These are phyloP conservation scores for Melolontha melolontha DNA, from an alignment of 2,888 invertebrate species.

Conservation along the genomic window DNA sequence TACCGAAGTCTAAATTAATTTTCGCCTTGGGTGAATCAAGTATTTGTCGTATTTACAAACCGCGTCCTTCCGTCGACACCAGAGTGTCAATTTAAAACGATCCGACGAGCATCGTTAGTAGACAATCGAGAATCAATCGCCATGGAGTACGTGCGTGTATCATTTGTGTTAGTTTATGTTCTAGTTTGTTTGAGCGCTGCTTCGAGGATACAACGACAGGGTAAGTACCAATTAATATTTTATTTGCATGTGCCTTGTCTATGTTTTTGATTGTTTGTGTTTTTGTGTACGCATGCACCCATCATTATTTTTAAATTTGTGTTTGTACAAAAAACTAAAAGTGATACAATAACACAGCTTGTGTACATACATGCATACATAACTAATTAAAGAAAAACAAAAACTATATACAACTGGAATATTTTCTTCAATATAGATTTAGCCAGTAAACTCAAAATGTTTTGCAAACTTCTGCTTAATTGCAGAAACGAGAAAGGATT, in stretches of 20 bases:
- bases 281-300: too few relatives aligned
- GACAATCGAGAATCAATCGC: slow-evolving; percentile 22
- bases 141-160: slow-evolving; percentile 21
- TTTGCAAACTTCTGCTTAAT: too few relatives aligned
- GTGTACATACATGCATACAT: too few relatives aligned
- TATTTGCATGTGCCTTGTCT: neutral
- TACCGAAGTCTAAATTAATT: neutral
- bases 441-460: too few relatives aligned
- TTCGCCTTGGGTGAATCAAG: slow-evolving; percentile 25
- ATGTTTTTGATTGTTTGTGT: neutral
- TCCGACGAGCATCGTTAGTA: neutral
- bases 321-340: too few relatives aligned
- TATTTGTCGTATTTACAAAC: slow-evolving; percentile 4
- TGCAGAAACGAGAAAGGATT: too few relatives aligned
- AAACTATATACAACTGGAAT: too few relatives aligned
- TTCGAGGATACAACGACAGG: slow-evolving; percentile 11
- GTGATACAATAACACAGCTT: too few relatives aligned
- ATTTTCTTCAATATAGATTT: too few relatives aligned
- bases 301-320: too few relatives aligned
- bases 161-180: slow-evolving; percentile 1
- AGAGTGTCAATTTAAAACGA: slow-evolving; percentile 22
- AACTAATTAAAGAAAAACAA: too few relatives aligned
- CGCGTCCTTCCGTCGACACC: slow-evolving; percentile 16
- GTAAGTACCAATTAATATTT: slow-evolving; percentile 10
- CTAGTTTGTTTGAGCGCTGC: slow-evolving; percentile 6